Conservation (phyloP, 2,888 invertebrate species). For the Sphaerophoria taeniata region DNA sequence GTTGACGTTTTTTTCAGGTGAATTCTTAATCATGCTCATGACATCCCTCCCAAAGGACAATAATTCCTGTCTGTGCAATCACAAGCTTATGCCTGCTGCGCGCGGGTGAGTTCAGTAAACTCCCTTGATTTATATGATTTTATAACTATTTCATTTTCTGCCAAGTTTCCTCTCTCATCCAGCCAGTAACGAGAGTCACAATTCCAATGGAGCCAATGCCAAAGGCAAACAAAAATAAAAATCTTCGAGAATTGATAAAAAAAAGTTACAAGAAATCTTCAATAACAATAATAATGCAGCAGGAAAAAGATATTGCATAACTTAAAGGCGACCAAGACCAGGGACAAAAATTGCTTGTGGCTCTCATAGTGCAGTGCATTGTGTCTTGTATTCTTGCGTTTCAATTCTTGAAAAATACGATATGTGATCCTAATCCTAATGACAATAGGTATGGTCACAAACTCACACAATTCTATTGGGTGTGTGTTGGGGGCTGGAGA, state of each 20-base stretch:
- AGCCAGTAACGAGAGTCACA: not conserved
- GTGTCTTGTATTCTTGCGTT: conserved; percentile 2
- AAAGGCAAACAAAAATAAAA: not conserved
- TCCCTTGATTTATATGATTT: conserved; percentile 64
- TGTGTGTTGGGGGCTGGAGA: conserved; percentile 4
- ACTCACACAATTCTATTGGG: conserved; percentile 15
- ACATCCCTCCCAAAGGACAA: conserved; percentile 39
- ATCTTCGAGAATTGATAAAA: conserved; percentile 15
- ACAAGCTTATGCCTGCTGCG: not conserved
- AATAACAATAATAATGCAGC: conserved; percentile 47
- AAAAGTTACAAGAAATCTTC: conserved; percentile 32
- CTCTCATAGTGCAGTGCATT: conserved; percentile 28
- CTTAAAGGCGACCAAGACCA: conserved; percentile 33
- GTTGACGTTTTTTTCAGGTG: conserved; percentile 9
- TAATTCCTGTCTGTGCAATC: conserved; percentile 22
- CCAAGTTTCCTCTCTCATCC: conserved; percentile 22
- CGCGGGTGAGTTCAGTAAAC: conserved; percentile 3
- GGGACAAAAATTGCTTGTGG: conserved; percentile 49
- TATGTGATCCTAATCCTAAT: conserved; percentile 44
- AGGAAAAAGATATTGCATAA: conserved; percentile 37
- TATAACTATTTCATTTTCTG: conserved; percentile 62
- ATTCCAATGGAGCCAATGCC: not conserved
- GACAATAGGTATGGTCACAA: conserved; percentile 22
- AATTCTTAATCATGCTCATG: conserved; percentile 31
- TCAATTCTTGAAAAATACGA: conserved; percentile 16